Base-by-base conservation (phyloP, 30 jellyfish, hydroid and myxozoan species). In the Aurelia aurita region DNA sequence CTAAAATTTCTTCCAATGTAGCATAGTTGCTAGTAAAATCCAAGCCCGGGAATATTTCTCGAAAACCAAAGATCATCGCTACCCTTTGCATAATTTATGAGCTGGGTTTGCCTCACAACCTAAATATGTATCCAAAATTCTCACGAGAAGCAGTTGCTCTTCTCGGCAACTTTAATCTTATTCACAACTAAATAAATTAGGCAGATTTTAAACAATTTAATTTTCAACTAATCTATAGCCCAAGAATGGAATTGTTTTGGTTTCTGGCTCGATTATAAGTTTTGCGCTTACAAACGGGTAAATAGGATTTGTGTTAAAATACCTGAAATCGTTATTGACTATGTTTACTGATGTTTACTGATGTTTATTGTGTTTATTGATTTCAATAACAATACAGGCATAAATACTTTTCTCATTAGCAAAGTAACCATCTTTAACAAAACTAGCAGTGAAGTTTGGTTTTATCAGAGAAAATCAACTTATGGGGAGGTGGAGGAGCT, bases 21-120 rank as follows among this genome's bases (percentile, higher is more conserved):
- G 7, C 77, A 77, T 74, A 27, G 39, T 83, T 46, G 87, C 20
- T 59, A 44, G 58, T 45, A 60, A 39, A 31, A 46, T 34, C 85
- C 23, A 13, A 22, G 83, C 78, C 39, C 35, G 44, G 80, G 76
- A 34, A 39, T 69, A 19, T 69, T 62, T 2, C n/a, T 53, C 22
- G 65, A 28, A 45, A 63, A 58, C 59, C 54, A 83, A 70, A 91
- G 98, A 84, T 85, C 98, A 91, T 45, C 88, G 68, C 63, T 29
- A 39, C 28, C 84, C 53, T 68, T 74, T 91, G 93, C 71, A 91
- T 91, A 85, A 67, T 91, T 91, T 66, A 91, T 91, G 88, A 85
- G 96, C 70, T 66, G 46, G 91, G 57, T 67, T 85, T 87, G 84
- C 87, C 89, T 87, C 96, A 87, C 90, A 21, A n/a, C 77, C 96